Base-by-base conservation (phyloP, 1,140 invertebrate genomes). In the Macrobrachium nipponense region DNA sequence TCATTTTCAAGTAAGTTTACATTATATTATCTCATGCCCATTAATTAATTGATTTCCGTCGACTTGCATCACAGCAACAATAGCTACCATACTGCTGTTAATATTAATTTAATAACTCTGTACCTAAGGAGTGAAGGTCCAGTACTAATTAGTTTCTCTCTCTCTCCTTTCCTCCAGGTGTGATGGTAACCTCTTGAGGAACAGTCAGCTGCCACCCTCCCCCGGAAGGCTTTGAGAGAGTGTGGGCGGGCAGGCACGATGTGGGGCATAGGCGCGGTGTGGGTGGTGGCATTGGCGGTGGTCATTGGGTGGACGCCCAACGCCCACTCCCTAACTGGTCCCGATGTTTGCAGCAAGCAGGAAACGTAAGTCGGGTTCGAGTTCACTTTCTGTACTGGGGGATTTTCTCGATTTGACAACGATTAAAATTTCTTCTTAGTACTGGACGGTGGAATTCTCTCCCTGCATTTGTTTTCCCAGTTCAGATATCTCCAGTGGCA, bases 301-400 rank as follows among this genome's bases (percentile, higher is more conserved):
- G 44, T 77, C 5, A 36, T 78, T 27, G 18, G 66, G 51, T 62
- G 80, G 14, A 79, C 79, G 27, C 73, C 59, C 18, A 60, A 72
- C 20, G 68, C 60, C 59, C 88, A 61, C 12, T 77, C 73, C 11
- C 89, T 92, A n/a, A 90, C 91, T 87, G 93, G 93, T 75, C 92
- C 93, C 44, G 93, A 94, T 90, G 91, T 94, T 66, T 94, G 93
- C 88, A 92, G 91, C 18, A 91, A 91, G 89, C 90, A 93, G 88
- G 92, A 93, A 91, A 91, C 91, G 93, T 94, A 91, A 93, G 92
- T 92, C 80, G 36, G 66, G 27, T 60, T 62, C 64, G 11, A 44
- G 20, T 72, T 7, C 4, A 6, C 15, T 64, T 18, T 18, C 17
- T 36, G 12, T 20, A 27, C 44, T 80, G 11, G 14, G 20, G 12